Evolutionary conservation across 2,113 vertebrate species (phyloP).

Genomic region (Cottus gobio): DNA sequence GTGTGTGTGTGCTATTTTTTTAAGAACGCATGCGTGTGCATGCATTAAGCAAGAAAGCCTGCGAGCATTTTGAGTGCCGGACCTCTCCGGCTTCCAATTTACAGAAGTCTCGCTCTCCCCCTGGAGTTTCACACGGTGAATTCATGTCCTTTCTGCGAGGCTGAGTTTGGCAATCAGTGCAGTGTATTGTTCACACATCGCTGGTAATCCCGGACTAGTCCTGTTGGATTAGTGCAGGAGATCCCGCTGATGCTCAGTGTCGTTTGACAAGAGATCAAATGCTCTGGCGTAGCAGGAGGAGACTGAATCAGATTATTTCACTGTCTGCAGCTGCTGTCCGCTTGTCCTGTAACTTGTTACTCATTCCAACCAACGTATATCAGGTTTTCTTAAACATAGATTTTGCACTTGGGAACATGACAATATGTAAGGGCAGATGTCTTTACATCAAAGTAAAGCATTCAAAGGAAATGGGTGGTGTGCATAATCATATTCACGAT

Average conservation of each 20-base stretch:
- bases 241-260: conserved; percentile 40
- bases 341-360: conserved; percentile 8
- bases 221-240: conserved; percentile 36
- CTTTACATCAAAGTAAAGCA: conserved; percentile 28
- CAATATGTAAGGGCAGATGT: conserved; percentile 1
- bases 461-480: conserved; percentile 18
- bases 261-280: conserved; percentile 34
- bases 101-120: conserved; percentile 20
- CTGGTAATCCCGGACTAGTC: conserved; percentile 52
- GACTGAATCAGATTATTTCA: conserved; percentile 46
- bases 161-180: conserved; percentile 35
- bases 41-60: conserved; percentile 34
- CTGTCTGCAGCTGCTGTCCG: conserved; percentile 13
- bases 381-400: conserved; percentile 13
- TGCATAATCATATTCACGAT: conserved; percentile 24
- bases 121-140: conserved; percentile 23
- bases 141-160: conserved; percentile 33
- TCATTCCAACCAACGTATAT: conserved; percentile 10
- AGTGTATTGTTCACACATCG: conserved; percentile 52
- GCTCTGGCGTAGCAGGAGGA: conserved; percentile 6
- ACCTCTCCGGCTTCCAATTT: conserved; percentile 29
- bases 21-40: conserved; percentile 1
- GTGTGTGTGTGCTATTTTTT: background rate
- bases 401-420: background rate
- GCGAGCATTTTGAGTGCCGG: conserved; percentile 16